Percentiles rank a stretch among this genome's conserved stretches.
Conservation (phyloP, 2,113 vertebrate genomes). For the Oreochromis tanganicae region DNA sequence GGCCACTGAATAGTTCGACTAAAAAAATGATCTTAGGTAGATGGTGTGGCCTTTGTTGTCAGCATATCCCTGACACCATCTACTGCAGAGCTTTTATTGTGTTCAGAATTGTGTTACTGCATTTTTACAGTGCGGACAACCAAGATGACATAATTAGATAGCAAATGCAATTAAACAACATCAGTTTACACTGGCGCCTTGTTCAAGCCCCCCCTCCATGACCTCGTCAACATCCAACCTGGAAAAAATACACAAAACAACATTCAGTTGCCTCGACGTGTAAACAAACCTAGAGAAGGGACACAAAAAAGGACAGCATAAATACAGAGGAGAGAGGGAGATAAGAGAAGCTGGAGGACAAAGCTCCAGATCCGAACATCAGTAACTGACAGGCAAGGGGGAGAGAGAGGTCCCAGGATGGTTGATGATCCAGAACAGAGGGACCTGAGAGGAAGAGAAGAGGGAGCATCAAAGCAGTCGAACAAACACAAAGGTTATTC, state of each 20-base stretch:
- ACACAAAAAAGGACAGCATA: neutral
- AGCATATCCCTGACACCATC: neutral
- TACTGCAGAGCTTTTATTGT: neutral
- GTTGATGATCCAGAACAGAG: neutral
- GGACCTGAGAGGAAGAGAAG: neutral
- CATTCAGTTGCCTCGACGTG: rapidly evolving
- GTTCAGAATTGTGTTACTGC: neutral
- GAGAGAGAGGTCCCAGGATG: neutral
- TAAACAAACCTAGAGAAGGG: neutral
- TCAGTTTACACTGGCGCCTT: neutral
- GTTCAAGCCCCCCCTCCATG: no score
- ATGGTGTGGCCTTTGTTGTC: rapidly evolving
- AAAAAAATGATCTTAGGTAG: rapidly evolving
- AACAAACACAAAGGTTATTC: neutral
- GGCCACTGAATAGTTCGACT: rapidly evolving
- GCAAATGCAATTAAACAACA: neutral
- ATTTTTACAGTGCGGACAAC: neutral
- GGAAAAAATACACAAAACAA: neutral
- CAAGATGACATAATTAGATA: neutral
- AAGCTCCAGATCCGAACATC: neutral
- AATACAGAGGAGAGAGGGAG: neutral
- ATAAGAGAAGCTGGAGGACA: neutral
- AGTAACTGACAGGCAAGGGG: neutral
- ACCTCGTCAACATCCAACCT: rapidly evolving
- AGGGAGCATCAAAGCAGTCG: rapidly evolving